phyloP scores from a whole-genome alignment of 2,113 vertebrate species.

The Gymnarchus niloticus region DNA sequence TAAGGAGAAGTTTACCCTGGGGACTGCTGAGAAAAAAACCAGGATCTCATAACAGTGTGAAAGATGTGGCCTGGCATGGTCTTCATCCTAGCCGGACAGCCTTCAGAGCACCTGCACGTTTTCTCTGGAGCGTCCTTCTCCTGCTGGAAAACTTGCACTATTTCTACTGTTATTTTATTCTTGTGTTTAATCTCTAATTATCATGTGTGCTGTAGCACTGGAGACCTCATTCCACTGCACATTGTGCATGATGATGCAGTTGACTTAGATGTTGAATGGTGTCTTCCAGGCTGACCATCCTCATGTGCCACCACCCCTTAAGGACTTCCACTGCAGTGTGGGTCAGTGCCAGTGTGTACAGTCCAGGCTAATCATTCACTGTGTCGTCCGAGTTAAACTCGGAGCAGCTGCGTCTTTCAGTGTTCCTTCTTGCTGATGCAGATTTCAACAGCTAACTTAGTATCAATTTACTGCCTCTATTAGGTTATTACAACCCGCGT shows the following conservation, averaged over 20 bases:
- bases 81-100: not conserved
- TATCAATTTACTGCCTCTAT: not conserved
- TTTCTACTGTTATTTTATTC: too few relatives aligned
- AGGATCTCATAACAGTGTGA: not conserved
- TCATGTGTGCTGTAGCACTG: too few relatives aligned
- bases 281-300: not conserved
- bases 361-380: not conserved
- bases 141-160: too few relatives aligned
- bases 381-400: too few relatives aligned
- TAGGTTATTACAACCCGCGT: not conserved
- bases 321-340: not conserved
- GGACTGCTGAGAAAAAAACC: too few relatives aligned
- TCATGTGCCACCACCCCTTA: not conserved
- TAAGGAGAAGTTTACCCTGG: too few relatives aligned
- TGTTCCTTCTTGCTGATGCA: not conserved
- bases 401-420: not conserved
- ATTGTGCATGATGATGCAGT: too few relatives aligned
- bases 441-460: not conserved
- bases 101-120: not conserved
- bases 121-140: not conserved
- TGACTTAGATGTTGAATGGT: too few relatives aligned
- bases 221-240: too few relatives aligned
- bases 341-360: not conserved
- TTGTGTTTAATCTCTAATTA: too few relatives aligned
- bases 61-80: not conserved